Base-by-base conservation (phyloP, 2,113 vertebrate species). In the Nycticebus coucang region DNA sequence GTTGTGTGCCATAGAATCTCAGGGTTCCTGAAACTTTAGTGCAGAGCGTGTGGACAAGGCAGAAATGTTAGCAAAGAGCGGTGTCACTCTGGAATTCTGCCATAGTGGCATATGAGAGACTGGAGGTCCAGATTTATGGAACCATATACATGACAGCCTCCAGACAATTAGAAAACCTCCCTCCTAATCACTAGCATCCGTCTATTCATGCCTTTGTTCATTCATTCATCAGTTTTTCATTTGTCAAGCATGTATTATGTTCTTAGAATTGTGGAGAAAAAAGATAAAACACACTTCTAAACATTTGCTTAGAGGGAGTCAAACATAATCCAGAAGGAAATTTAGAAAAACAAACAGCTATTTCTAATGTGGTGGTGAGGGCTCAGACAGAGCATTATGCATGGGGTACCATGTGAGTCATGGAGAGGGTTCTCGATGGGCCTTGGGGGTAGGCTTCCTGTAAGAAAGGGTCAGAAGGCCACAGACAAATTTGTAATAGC, bases 211-310 rank as follows among this genome's bases (percentile, higher is more conserved):
- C 19, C 11, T 66, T 35, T 84, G 53, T 69, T 95, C 26, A 4
- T 79, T 87, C 33, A 14, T 33, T 62, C 33, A 60, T 77, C 10
- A 80, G 50, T 68, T 94, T 83, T 90, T 95, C 3, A 57, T 79
- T 26, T 72, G n/a, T 57, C 75, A 24, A 60, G 37, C 84, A 19
- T 80, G 53, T 62, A 37, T 21, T 33, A 60, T 60, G n/a, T 55
- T 89, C 30, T 87, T 83, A 69, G 37, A 94, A 94, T 91, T 93
- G 69, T 68, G 12, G 26, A 88, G 74, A 89, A 85, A 81, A 86
- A 68, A 82, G 60, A 53, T 57, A 50, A 92, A 50, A 71, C 55
- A 78, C 5, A 37, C 59, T 92, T 62, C 72, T 53, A 94, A 94
- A 53, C 18, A 74, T 74, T 21, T 90, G n/a, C 21, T 18, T 88